Evolutionary conservation across 2,888 invertebrate species (phyloP).

Genomic region (Diaperis boleti): DNA sequence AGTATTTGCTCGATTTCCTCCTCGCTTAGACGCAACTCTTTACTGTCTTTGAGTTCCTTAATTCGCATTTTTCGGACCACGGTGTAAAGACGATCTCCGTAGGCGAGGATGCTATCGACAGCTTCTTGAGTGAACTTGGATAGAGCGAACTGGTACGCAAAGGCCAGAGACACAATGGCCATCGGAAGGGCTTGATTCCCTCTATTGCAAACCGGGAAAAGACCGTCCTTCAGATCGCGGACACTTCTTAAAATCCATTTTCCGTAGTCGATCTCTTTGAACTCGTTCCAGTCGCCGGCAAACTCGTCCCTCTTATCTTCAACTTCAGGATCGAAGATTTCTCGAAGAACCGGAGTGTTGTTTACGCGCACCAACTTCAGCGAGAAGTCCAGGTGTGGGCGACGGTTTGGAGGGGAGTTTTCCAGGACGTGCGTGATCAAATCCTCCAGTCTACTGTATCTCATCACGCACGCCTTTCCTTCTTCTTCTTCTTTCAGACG

Average conservation of each 20-base stretch:
- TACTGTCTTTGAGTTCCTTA: slow-evolving; percentile 45
- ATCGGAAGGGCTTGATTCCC: slow-evolving; percentile 70
- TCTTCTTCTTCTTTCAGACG: slow-evolving; percentile 51
- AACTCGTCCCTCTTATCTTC: slow-evolving; percentile 49
- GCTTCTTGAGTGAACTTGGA: slow-evolving; percentile 70
- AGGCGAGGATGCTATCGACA: slow-evolving; percentile 72
- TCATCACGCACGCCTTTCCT: slow-evolving; percentile 59
- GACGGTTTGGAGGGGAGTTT: slow-evolving; percentile 58
- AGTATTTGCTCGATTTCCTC: slow-evolving; percentile 58
- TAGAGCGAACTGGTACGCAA: slow-evolving; percentile 71
- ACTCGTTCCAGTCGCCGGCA: slow-evolving; percentile 62
- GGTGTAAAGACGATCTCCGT: slow-evolving; percentile 73
- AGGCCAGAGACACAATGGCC: slow-evolving; percentile 71
- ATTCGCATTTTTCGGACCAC: slow-evolving; percentile 9
- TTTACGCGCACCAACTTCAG: slow-evolving; percentile 54
- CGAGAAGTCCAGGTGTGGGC: slow-evolving; percentile 49
- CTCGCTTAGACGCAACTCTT: slow-evolving; percentile 50
- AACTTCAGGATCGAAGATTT: slow-evolving; percentile 53
- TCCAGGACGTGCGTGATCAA: slow-evolving; percentile 58
- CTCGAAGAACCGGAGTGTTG: slow-evolving; percentile 56
- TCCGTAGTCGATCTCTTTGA: slow-evolving; percentile 61
- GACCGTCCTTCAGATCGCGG: slow-evolving; percentile 52
- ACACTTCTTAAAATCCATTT: slow-evolving; percentile 64
- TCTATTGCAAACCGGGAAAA: slow-evolving; percentile 60
- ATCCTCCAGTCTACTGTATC: slow-evolving; percentile 58